Conservation (phyloP, 2,113 vertebrate species). For the Ceuthmochares aereus region DNA sequence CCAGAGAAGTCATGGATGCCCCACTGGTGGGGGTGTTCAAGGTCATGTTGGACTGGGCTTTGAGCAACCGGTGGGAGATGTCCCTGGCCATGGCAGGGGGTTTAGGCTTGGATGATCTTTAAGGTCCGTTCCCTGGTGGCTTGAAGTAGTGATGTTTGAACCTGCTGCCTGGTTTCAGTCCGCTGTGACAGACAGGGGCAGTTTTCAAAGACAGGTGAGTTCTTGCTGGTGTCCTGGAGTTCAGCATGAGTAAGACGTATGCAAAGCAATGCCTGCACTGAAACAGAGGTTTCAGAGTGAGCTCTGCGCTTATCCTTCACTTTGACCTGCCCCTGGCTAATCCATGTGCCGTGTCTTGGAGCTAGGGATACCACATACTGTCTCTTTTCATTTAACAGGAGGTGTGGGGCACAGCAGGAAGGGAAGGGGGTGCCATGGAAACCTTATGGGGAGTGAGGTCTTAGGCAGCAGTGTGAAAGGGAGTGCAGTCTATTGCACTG, state of each 20-base stretch:
- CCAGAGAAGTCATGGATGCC: no score
- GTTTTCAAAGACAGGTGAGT: not conserved
- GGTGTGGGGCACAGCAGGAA: fast-evolving
- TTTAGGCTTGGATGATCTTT: no score
- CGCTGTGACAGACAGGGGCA: not conserved
- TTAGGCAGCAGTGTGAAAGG: not conserved
- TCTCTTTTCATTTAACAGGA: not conserved
- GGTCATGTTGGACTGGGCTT: no score
- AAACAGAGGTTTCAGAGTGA: not conserved
- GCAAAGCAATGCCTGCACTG: not conserved
- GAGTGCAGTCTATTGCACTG: not conserved
- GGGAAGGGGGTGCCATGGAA: not conserved
- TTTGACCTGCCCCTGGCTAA: not conserved
- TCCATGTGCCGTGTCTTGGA: not conserved
- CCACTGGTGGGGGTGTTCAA: no score
- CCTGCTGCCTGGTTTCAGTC: not conserved
- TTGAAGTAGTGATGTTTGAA: not conserved
- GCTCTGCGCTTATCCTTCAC: not conserved
- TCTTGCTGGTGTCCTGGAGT: not conserved
- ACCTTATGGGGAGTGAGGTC: not conserved
- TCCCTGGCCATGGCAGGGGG: no score
- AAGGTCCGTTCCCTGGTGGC: not conserved
- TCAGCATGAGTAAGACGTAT: fast-evolving
- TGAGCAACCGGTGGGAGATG: no score
- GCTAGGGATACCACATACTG: no score